Conservation (phyloP, 2,888 invertebrate genomes). For the Willowsia nigromaculata region DNA sequence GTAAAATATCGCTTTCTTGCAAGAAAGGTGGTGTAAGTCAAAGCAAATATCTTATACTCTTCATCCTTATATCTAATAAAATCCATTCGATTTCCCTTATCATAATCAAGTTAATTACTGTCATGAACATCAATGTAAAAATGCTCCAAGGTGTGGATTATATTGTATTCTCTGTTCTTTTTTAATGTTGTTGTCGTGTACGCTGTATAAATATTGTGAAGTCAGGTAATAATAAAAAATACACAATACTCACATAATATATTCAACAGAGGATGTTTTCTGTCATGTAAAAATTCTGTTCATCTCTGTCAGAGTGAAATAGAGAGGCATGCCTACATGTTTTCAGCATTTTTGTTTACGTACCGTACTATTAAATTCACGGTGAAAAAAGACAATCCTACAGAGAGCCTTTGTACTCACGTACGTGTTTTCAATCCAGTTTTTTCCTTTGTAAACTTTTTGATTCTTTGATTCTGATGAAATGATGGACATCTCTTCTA, state of each 20-base stretch:
- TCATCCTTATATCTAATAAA: background rate
- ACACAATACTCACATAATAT: constrained; percentile 20
- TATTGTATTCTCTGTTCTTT: background rate
- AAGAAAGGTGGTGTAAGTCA: background rate
- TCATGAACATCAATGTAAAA: constrained; percentile 50
- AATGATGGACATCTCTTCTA: constrained; percentile 12
- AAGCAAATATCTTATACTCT: background rate
- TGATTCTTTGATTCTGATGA: constrained; percentile 10
- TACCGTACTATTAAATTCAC: background rate
- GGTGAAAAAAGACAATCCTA: background rate
- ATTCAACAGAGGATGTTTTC: constrained; percentile 23
- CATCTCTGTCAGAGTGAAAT: constrained; percentile 1
- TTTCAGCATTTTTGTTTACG: background rate
- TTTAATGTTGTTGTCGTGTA: background rate
- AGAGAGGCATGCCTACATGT: background rate
- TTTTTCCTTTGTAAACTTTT: background rate
- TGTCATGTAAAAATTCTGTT: constrained; percentile 55
- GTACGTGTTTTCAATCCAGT: constrained; percentile 13
- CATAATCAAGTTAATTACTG: constrained; percentile 53
- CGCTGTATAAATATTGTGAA: background rate
- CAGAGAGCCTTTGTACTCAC: constrained; percentile 9
- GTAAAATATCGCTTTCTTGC: background rate
- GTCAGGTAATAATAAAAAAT: background rate
- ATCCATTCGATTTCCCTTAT: background rate
- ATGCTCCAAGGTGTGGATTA: constrained; percentile 56